Evolutionary conservation across 1,140 invertebrate species (phyloP), one percentile per base, ranked within the genome.

Genomic region (Drosophila arizonae): DNA sequence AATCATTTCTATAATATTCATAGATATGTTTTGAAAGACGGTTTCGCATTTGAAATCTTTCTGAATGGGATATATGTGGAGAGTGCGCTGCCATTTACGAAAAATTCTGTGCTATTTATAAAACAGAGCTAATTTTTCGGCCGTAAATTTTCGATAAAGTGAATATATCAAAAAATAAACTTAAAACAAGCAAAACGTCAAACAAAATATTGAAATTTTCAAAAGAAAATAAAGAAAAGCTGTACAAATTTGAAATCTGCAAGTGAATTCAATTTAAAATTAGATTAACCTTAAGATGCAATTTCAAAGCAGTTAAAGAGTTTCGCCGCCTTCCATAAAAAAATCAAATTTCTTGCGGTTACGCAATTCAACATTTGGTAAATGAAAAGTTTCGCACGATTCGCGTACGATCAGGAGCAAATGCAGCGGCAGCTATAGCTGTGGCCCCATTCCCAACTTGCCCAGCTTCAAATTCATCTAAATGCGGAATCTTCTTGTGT

Each of bases 111-210:
- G 82, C 89, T 90, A 90, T 90, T 90, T 90, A 73, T 90, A 90
- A 82, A 90, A 87, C 86, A 90, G 58, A 90, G 89, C 89, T 80
- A 90, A 90, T 77, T 82, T 81, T 77, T 90, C 72, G 72, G 67
- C 55, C 82, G 66, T 76, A 77, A 88, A 84, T 77, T 68, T 73
- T 70, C 50, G 62, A 56, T 70, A 45, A 70, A 76, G 64, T 84
- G 77, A 84, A 77, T 77, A 58, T 58, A 62, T 58, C 73, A 39
- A 39, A 39, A 39, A 39, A 39, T 39, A 39, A 82, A 84, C 70
- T 11, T 41, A 30, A 71, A 54, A 26, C 48, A 68, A 75, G 51
- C 43, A 72, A 48, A 65, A 62, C 21, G 70, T 62, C 28, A 76
- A 36, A 9, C 1, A 15, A 13, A 46, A 48, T 6, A 56, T 39